Evolutionary conservation across 1,140 invertebrate genomes (phyloP).

Genomic region (Heliconius hewitsoni): DNA sequence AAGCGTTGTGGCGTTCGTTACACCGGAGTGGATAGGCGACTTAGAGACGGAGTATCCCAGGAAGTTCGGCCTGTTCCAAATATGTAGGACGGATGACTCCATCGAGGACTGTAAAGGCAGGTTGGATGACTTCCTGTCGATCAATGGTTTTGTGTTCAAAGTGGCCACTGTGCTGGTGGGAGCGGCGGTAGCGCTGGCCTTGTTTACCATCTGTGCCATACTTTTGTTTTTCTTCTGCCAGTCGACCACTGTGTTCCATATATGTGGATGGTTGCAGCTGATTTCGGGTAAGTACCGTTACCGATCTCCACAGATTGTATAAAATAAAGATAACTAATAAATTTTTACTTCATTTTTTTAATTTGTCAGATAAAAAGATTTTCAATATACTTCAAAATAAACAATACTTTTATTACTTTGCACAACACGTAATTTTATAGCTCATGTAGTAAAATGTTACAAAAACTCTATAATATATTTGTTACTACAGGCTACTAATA

Average conservation of each 20-base stretch:
- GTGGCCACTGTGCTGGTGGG: slow-evolving; percentile 94
- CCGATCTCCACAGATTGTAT: background rate
- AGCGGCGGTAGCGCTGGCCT: slow-evolving; percentile 90
- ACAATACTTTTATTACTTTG: background rate
- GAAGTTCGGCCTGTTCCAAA: slow-evolving; percentile 95
- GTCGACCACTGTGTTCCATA: slow-evolving; percentile 95
- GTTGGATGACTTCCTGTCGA: slow-evolving; percentile 91
- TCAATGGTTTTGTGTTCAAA: slow-evolving; percentile 87
- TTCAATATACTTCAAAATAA: too few species aligned
- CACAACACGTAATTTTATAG: background rate
- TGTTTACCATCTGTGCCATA: slow-evolving; percentile 93
- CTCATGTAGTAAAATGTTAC: background rate
- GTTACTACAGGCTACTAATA: background rate
- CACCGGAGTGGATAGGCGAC: slow-evolving; percentile 96
- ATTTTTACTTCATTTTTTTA: too few species aligned
- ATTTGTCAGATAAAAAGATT: too few species aligned
- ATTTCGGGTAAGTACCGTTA: slow-evolving; percentile 89
- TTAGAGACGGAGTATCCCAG: slow-evolving; percentile 92
- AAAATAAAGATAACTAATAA: background rate
- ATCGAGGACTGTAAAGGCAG: slow-evolving; percentile 90
- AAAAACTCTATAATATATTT: background rate
- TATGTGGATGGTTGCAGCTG: slow-evolving; percentile 96
- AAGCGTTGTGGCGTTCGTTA: slow-evolving; percentile 95
- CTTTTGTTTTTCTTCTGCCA: slow-evolving; percentile 97
- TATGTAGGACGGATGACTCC: slow-evolving; percentile 87